A percentile compares a stretch with the other conserved stretches of the same genome.
Evolutionary conservation across 2,113 vertebrate genomes (phyloP).

Genomic region (Polyodon spathula): DNA sequence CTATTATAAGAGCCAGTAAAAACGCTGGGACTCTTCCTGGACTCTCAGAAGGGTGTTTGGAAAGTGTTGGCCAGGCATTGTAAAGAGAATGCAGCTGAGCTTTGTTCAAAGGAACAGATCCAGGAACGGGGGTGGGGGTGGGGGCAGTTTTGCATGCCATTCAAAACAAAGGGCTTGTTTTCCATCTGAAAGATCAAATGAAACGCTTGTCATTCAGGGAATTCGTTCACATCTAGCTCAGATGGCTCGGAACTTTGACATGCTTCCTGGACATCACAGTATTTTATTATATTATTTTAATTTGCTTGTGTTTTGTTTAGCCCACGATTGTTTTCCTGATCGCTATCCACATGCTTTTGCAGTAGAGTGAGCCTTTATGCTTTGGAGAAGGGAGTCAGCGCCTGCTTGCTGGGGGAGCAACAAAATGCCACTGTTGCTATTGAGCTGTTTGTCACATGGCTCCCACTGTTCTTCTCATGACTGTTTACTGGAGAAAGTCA

Average conservation of each 20-base stretch:
- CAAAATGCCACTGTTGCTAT: not conserved
- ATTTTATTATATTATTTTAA: not conserved
- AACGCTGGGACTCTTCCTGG: no score
- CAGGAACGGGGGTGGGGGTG: no score
- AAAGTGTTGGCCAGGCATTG: no score
- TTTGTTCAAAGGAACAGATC: no score
- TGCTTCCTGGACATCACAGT: no score
- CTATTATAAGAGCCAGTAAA: no score
- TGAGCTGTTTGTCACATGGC: slow-evolving; percentile 9
- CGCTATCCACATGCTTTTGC: no score
- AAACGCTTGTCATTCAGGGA: slow-evolving; percentile 27
- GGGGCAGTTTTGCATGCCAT: no score
- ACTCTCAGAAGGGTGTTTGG: no score
- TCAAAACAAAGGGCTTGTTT: slow-evolving; percentile 37
- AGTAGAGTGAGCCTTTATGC: not conserved
- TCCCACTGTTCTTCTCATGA: not conserved
- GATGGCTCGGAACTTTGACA: no score
- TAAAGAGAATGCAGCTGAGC: no score
- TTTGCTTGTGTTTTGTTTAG: not conserved
- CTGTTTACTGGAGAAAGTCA: not conserved
- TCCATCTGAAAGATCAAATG: slow-evolving; percentile 36
- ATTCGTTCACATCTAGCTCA: slow-evolving; percentile 21
- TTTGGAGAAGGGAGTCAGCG: not conserved
- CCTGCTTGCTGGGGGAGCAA: not conserved
- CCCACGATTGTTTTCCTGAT: no score